phyloP scores from a whole-genome alignment of 1,140 invertebrate species.

The Anagrus nilaparvatae region DNA sequence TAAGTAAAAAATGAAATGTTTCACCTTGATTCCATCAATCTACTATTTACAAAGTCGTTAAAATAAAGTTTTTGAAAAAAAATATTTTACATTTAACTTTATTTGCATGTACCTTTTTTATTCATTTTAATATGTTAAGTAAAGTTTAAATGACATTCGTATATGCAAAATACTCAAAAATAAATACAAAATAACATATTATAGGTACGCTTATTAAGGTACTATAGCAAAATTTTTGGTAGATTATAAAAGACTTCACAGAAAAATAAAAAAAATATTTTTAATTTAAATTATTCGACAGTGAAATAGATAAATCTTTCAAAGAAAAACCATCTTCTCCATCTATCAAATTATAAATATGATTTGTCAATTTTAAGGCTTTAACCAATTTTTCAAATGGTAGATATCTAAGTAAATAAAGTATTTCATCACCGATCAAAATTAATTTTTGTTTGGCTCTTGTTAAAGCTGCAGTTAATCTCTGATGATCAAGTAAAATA shows the following conservation, averaged over 20 bases:
- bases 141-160: not conserved
- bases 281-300: no score
- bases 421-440: conserved; percentile 64
- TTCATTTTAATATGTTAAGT: not conserved
- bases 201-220: not conserved
- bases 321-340: conserved; percentile 32
- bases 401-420: conserved; percentile 54
- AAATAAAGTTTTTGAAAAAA: conserved; percentile 17
- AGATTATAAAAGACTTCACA: no score
- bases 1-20: conserved; percentile 8
- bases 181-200: not conserved
- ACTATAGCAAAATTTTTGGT: no score
- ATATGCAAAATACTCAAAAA: conserved; percentile 5
- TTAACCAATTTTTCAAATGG: conserved; percentile 59
- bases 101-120: not conserved
- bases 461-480: conserved; percentile 89
- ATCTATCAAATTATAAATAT: conserved; percentile 30
- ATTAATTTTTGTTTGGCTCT: conserved; percentile 87
- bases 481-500: conserved; percentile 74
- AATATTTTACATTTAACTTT: not conserved
- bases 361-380: conserved; percentile 31
- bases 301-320: conserved; percentile 21
- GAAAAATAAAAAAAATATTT: no score
- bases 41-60: conserved; percentile 16
- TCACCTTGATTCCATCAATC: conserved; percentile 15